These are phyloP conservation scores for Crypturellus tataupa DNA, from an alignment of 2,797 vertebrate species.

Conservation along the genomic window DNA sequence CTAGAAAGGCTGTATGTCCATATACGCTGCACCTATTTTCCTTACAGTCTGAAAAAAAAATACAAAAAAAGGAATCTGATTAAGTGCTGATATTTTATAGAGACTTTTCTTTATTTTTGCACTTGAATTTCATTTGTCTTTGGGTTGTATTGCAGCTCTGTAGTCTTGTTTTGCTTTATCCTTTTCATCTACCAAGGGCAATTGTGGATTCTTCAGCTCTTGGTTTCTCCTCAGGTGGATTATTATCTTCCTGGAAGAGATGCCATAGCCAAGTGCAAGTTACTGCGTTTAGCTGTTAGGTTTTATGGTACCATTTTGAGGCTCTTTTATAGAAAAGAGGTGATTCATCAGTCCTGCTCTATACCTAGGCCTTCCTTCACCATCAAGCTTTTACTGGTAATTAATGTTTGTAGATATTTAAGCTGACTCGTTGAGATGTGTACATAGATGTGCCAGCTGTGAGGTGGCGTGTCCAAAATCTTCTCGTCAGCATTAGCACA, in stretches of 20 bases:
- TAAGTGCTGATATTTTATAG: not conserved
- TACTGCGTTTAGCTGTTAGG: not conserved
- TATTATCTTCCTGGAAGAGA: not conserved
- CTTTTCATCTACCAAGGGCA: not conserved
- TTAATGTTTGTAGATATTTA: not conserved
- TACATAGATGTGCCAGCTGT: not conserved
- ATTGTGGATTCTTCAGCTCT: not conserved
- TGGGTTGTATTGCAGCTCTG: not conserved
- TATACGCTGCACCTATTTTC: not conserved
- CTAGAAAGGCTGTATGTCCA: not conserved
- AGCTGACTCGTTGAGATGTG: not conserved
- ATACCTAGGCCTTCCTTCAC: conserved; percentile 10
- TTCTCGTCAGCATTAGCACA: not conserved
- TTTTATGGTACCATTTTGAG: not conserved
- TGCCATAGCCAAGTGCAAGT: not conserved
- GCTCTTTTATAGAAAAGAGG: not conserved
- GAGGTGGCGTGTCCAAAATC: not conserved
- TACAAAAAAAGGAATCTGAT: not conserved
- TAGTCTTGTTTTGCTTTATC: conserved; percentile 5
- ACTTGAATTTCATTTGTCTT: conserved; percentile 31
- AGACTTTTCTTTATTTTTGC: not conserved
- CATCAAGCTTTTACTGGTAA: not conserved
- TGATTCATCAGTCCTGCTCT: not conserved
- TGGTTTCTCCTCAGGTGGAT: not conserved
- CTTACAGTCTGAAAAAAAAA: not conserved